Percentiles rank a stretch among this genome's conserved stretches.
phyloP scores from a whole-genome alignment of 2,888 invertebrate genomes.

The Oeneis ivallda region DNA sequence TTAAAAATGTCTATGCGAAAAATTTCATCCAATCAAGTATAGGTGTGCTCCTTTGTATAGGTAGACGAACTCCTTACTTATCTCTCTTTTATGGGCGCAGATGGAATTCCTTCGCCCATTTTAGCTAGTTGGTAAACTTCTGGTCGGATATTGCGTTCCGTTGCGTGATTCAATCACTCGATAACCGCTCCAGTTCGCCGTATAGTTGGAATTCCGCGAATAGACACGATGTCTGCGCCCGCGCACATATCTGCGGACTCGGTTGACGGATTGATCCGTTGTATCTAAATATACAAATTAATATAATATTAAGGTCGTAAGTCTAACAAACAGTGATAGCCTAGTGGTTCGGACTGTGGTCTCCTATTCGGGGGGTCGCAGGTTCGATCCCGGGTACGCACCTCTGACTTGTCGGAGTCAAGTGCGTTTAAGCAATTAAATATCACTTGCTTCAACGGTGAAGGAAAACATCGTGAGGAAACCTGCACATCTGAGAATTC shows the following conservation, averaged over 20 bases:
- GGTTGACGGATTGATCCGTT: conserved; percentile 3
- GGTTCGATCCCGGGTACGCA: too few relatives aligned
- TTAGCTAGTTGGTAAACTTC: conserved; percentile 45
- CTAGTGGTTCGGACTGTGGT: too few relatives aligned
- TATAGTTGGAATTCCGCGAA: conserved; percentile 54
- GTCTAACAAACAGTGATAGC: too few relatives aligned
- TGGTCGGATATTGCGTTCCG: conserved; percentile 55
- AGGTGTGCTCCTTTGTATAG: conserved; percentile 17
- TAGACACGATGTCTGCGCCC: conserved; percentile 42
- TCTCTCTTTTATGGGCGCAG: conserved; percentile 32
- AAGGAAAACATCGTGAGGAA: too few relatives aligned
- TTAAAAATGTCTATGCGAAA: not conserved
- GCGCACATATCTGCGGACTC: conserved; percentile 16
- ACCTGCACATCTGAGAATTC: too few relatives aligned
- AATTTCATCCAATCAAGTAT: conserved; percentile 21
- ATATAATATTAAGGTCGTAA: too few relatives aligned
- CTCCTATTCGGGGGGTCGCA: too few relatives aligned
- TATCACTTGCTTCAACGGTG: too few relatives aligned
- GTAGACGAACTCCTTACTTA: conserved; percentile 32
- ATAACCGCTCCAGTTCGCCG: conserved; percentile 55
- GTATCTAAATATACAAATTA: not conserved
- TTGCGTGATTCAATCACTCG: conserved; percentile 62
- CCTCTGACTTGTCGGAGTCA: too few relatives aligned
- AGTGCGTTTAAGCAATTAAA: too few relatives aligned
- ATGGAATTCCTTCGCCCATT: conserved; percentile 36